phyloP scores from a whole-genome alignment of 35 echinoderm and acorn worm species.

The Stichopus chloronotus region DNA sequence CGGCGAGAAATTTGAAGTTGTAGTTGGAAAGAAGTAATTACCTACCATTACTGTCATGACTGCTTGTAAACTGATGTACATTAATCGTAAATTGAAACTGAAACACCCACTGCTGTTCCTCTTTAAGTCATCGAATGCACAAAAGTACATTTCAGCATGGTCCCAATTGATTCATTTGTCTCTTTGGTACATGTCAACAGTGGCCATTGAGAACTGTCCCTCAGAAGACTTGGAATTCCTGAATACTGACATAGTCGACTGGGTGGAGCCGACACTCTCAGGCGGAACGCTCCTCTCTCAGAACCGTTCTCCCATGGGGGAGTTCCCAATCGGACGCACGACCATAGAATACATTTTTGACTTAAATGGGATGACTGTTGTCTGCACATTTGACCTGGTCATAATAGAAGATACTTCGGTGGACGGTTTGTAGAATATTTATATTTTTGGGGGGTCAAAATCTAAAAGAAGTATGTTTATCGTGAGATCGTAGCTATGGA shows the following conservation, averaged over 20 bases:
- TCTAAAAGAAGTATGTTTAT: background rate
- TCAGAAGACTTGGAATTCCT: background rate
- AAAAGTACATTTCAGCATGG: no score
- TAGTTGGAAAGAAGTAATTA: no score
- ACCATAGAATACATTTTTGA: conserved; percentile 26
- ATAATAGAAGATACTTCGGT: background rate
- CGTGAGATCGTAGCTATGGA: background rate
- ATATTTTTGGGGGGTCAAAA: background rate
- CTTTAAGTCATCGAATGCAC: no score
- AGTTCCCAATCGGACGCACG: conserved; percentile 22
- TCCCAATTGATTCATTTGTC: no score
- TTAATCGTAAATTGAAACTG: no score
- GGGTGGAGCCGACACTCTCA: background rate
- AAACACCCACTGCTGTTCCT: no score
- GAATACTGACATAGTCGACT: conserved; percentile 1
- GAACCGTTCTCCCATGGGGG: conserved; percentile 4
- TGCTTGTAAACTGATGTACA: no score
- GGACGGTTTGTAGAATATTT: background rate
- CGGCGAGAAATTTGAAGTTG: no score
- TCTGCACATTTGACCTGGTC: conserved; percentile 5
- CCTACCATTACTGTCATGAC: no score
- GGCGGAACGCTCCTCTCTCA: conserved; percentile 22
- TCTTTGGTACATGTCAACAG: no score
- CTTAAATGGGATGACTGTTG: background rate
- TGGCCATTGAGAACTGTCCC: conserved; percentile 23